These are phyloP conservation scores for Clunio marinus DNA, from an alignment of 2,888 invertebrate species.

Conservation along the genomic window DNA sequence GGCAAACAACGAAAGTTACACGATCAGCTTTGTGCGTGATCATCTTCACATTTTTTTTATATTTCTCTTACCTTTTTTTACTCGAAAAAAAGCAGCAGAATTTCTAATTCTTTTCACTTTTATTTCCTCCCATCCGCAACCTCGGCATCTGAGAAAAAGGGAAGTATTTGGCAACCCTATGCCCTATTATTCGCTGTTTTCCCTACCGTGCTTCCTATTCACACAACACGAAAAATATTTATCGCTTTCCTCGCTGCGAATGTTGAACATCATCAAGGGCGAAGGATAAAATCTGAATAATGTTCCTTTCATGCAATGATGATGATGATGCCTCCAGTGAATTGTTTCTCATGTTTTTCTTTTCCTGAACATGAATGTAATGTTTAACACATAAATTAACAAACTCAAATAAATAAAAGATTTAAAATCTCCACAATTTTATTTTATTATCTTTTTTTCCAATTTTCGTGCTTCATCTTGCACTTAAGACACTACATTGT, in stretches of 20 bases:
- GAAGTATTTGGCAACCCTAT: no score
- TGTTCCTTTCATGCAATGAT: conserved; percentile 18
- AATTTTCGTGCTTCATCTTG: conserved; percentile 9
- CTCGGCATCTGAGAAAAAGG: no score
- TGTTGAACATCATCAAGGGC: not conserved
- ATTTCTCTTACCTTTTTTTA: no score
- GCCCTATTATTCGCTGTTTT: not conserved
- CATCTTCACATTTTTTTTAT: not conserved
- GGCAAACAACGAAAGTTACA: no score
- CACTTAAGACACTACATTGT: not conserved
- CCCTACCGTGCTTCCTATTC: not conserved
- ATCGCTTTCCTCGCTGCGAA: conserved; percentile 4
- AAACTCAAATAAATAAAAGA: conserved; percentile 26
- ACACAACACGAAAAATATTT: conserved; percentile 1
- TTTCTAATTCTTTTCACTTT: conserved; percentile 7
- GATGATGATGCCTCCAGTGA: conserved; percentile 31
- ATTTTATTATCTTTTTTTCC: no score
- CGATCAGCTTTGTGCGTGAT: not conserved
- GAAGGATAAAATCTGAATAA: conserved; percentile 27
- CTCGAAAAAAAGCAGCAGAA: not conserved
- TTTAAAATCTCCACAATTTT: conserved; percentile 5
- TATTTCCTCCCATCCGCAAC: no score
- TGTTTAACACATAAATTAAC: conserved; percentile 33
- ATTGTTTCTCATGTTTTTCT: conserved; percentile 17
- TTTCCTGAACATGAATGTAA: not conserved